These are phyloP conservation scores for Brachionus koreanus DNA, from an alignment of 1,140 invertebrate species.

Conservation along the genomic window DNA sequence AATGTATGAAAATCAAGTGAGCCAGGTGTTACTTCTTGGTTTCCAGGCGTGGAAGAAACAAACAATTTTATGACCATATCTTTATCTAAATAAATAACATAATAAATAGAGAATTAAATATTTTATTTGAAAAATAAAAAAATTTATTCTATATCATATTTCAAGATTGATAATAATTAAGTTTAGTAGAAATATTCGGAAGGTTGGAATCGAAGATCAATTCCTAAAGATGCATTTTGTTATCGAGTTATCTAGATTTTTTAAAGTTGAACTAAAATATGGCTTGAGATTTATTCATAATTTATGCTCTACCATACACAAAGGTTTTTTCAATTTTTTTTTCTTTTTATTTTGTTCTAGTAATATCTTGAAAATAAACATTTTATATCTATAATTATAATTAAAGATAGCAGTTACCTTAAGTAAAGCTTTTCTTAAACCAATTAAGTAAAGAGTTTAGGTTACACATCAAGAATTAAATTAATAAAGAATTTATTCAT, in stretches of 20 bases:
- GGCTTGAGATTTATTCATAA: slow-evolving; percentile 10
- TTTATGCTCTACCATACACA: slow-evolving; percentile 6
- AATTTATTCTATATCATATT: not conserved
- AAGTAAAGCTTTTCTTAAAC: not conserved
- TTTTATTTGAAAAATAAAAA: not conserved
- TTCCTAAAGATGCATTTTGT: not conserved
- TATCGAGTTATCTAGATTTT: not conserved
- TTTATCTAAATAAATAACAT: not conserved
- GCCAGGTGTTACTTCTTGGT: slow-evolving; percentile 71
- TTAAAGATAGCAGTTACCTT: not conserved
- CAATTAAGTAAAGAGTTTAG: not conserved
- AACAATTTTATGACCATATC: slow-evolving; percentile 80
- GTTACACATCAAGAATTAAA: not conserved
- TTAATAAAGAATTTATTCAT: not conserved
- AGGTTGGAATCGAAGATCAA: slow-evolving; percentile 4
- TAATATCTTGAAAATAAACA: slow-evolving; percentile 1
- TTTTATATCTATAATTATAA: not conserved
- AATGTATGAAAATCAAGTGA: slow-evolving; percentile 36
- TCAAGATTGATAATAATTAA: not conserved
- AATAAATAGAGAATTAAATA: not conserved
- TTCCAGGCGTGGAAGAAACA: slow-evolving; percentile 80
- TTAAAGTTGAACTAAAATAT: slow-evolving; percentile 10
- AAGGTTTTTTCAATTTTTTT: not conserved
- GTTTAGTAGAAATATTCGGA: not conserved
- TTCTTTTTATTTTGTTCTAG: slow-evolving; percentile 8